Evolutionary conservation across 2,113 vertebrate species (phyloP).

Genomic region (Pluvialis apricaria): DNA sequence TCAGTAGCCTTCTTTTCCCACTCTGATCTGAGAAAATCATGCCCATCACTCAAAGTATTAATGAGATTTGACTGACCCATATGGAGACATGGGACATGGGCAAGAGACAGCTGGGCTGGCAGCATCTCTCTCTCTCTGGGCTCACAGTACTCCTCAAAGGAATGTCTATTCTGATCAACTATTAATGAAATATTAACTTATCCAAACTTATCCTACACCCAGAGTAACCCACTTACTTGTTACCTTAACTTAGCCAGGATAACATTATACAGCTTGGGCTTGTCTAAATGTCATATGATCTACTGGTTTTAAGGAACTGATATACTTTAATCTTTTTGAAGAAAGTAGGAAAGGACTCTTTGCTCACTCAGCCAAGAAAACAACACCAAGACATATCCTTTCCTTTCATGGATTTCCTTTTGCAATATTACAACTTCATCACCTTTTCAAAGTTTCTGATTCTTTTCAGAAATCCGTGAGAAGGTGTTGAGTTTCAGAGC

Average conservation of each 20-base stretch:
- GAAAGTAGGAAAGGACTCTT: not conserved
- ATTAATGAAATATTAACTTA: not conserved
- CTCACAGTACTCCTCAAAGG: not conserved
- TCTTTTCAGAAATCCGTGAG: not conserved
- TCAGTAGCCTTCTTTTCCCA: not conserved
- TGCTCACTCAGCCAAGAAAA: not conserved
- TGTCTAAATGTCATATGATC: not conserved
- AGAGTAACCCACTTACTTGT: not conserved
- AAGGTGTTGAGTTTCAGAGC: not conserved
- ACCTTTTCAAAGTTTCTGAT: not conserved
- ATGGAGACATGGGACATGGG: not conserved
- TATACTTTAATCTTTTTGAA: not conserved
- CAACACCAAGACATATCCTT: not conserved
- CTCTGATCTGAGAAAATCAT: not conserved
- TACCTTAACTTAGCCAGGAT: not conserved
- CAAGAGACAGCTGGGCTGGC: not conserved
- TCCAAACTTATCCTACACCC: not conserved
- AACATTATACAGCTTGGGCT: not conserved
- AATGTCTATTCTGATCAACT: not conserved
- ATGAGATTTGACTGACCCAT: not conserved
- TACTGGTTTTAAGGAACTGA: not conserved
- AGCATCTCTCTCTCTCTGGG: not conserved
- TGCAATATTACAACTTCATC: not conserved
- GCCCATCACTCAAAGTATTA: not conserved
- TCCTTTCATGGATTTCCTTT: not conserved